These are phyloP conservation scores for Melikaiella ostensackeni DNA, from an alignment of 2,888 invertebrate genomes.

Conservation along the genomic window DNA sequence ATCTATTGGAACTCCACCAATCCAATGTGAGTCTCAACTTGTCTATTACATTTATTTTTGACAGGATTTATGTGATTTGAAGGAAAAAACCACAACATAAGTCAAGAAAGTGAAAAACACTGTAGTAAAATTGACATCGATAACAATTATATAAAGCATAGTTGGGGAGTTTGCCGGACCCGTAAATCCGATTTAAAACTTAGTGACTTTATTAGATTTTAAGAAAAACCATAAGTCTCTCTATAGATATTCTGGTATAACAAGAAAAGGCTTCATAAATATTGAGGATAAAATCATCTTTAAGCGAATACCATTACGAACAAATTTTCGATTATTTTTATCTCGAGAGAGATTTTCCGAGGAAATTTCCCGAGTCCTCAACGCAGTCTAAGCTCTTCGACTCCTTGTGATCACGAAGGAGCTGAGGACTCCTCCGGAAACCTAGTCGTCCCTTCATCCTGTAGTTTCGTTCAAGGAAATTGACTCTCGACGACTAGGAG, in stretches of 20 bases:
- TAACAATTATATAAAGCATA: background rate
- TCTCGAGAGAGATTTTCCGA: conserved; percentile 1
- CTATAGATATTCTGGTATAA: too few relatives aligned
- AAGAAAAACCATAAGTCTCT: too few relatives aligned
- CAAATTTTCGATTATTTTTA: conserved; percentile 23
- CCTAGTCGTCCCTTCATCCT: conserved; percentile 39
- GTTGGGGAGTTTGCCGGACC: background rate
- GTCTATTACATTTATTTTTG: conserved; percentile 38
- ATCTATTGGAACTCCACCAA: conserved; percentile 80
- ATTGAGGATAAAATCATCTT: background rate
- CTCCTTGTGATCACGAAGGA: conserved; percentile 27
- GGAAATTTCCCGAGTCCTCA: conserved; percentile 32
- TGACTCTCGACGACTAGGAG: conserved; percentile 56
- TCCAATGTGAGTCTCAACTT: conserved; percentile 78
- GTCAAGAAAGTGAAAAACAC: too few relatives aligned
- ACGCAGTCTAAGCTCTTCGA: conserved; percentile 28
- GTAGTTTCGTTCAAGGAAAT: conserved; percentile 59
- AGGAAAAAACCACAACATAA: too few relatives aligned
- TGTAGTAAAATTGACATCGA: too few relatives aligned
- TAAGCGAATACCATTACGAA: background rate
- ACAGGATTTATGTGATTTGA: background rate
- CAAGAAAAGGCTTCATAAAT: too few relatives aligned
- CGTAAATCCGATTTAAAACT: too few relatives aligned
- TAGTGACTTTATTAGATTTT: too few relatives aligned
- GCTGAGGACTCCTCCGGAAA: conserved; percentile 46